Evolutionary conservation across 2,888 invertebrate genomes (phyloP), one percentile per base, ranked within the genome.

Genomic region (Scaptomyza reducta): DNA sequence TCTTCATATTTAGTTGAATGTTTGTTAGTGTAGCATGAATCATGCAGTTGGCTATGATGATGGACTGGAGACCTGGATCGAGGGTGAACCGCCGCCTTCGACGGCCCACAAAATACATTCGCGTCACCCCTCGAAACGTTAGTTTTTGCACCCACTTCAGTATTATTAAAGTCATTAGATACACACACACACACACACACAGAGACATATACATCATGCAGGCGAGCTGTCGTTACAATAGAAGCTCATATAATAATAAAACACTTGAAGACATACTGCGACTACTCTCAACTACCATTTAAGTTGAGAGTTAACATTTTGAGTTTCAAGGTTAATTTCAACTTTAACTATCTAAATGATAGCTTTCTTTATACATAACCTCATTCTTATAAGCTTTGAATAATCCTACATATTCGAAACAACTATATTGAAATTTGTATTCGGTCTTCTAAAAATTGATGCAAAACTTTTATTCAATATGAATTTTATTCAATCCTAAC

Each of bases 91-190:
- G 22, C 42, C 46, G 42, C 14, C n/a, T 45, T n/a, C 13, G 25
- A 44, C 49, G 27, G 13, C 49, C 13, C 13, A 5, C 31, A 14
- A 14, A 38, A 16, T 6, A 33, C 31, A 11, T 58, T 67, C 50
- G 49, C 54, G 47, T 59, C 74, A 73, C 59, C 72, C 71, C 74
- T 66, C 31, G 53, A 22, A 49, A 45, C 66, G 66, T 25, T 77
- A 73, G 77, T 79, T 82, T 64, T 61, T 70, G 83, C 75, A 49
- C 74, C 79, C 70, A 69, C 86, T 78, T 63, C 65, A 75, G 55
- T 53, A 49, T 71, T 83, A 79, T 80, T 69, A 80, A 73, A 84
- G 78, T 84, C 81, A 79, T 87, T 66, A 83, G 74, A 73, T 56
- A 59, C 78, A 65, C 22, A 53, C 35, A 54, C 38, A 16, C 54